Base-by-base conservation (phyloP, 2,113 vertebrate genomes). In the Podarcis cretensis region DNA sequence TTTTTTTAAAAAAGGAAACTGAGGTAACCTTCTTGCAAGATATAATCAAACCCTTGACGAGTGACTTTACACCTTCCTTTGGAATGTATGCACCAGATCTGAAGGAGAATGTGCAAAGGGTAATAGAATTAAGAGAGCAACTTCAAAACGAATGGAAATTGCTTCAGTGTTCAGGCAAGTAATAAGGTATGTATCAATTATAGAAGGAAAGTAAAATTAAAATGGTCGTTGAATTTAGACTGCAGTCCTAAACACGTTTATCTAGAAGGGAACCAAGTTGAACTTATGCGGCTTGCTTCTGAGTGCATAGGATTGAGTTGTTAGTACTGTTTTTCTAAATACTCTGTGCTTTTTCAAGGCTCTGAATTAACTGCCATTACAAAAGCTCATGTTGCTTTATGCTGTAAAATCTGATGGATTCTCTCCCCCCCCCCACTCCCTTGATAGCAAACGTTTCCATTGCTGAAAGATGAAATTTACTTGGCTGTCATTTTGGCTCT, bases 61-160 rank as follows among this genome's bases (percentile, higher is more conserved):
- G 95, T 84, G 90, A 89, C 84, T 90, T 95, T 59, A 43, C 30
- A 57, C 86, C 94, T 83, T 1, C 86, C 57, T 94, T 95, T 66
- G 97, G 96, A 87, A 73, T 90, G 84, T 96, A 94, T 74, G 83
- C 86, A 30, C 25, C 75, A 85, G 95, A 96, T 48, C 92, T 91
- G 9, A 90, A 92, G 32, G 95, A 96, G 85, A 96, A 96, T 79
- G 63, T 77, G 43, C 92, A 91, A 85, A 88, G 76, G 89, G 84
- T 97, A 57, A 90, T 68, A 87, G 4, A 54, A 32, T 59, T 97
- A 81, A 94, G 93, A 85, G 35, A 73, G 21, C 94, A 93, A 54
- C 90, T 97, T 90, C 89, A 94, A 79, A 81, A 93, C 13, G 91
- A 90, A 82, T 98, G 97, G 97, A 95, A 94, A 85, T 93, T 97